Percentiles rank a stretch among this genome's conserved stretches.
Conservation (phyloP, 2,113 vertebrate genomes). For the Epinephelus moara region DNA sequence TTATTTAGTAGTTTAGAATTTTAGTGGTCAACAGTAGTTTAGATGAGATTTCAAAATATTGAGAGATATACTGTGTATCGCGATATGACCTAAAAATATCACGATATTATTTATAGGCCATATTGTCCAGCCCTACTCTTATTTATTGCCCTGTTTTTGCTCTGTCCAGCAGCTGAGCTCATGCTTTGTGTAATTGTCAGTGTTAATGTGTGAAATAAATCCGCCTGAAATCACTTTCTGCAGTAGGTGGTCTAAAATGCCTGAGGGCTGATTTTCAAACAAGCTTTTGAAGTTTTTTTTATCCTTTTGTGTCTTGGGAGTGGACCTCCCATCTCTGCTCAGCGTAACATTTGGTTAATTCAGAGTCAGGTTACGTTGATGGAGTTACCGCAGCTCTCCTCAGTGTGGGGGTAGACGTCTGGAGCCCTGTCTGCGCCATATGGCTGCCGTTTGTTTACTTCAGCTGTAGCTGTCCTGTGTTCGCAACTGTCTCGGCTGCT, state of each 20-base stretch:
- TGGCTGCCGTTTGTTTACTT: constrained; percentile 58
- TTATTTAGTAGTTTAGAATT: too few relatives aligned
- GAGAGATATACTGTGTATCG: too few relatives aligned
- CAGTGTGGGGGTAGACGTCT: neutral
- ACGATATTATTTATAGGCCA: too few relatives aligned
- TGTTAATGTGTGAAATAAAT: constrained; percentile 1
- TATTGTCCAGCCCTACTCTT: too few relatives aligned
- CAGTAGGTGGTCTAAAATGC: constrained; percentile 35
- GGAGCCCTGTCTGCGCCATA: constrained; percentile 46
- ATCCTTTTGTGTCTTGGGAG: neutral
- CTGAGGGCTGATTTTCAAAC: constrained; percentile 5
- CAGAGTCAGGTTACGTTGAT: constrained; percentile 37
- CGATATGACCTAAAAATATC: too few relatives aligned
- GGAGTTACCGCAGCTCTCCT: constrained; percentile 3
- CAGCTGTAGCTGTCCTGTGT: constrained; percentile 51
- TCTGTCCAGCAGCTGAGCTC: neutral
- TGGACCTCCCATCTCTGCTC: constrained; percentile 39
- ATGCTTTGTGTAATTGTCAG: neutral
- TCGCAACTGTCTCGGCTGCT: constrained; percentile 43
- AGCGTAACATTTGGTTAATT: constrained; percentile 39
- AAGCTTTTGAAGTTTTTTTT: constrained; percentile 31
- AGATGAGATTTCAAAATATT: too few relatives aligned
- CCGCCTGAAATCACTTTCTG: constrained; percentile 12
- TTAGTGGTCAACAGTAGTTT: too few relatives aligned
- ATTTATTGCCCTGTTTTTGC: neutral